A percentile compares a stretch with the other conserved stretches of the same genome.
phyloP scores from a whole-genome alignment of 53 echinoderm and acorn worm genomes.

The Hippasteria phrygiana region DNA sequence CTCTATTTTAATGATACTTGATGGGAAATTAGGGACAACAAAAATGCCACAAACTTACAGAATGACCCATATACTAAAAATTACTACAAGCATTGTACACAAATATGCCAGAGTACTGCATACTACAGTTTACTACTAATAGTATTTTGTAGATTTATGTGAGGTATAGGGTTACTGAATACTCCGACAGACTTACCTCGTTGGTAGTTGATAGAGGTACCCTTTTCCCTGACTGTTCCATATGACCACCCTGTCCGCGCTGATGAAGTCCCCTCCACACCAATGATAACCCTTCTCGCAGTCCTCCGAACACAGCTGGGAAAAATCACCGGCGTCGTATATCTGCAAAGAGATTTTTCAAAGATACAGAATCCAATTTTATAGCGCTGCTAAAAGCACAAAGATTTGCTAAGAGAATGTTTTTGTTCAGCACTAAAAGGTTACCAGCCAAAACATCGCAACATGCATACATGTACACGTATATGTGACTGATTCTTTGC shows the following conservation, averaged over 20 bases:
- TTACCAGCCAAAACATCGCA: too few relatives aligned
- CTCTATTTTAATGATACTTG: too few relatives aligned
- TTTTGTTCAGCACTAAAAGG: too few relatives aligned
- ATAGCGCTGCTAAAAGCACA: neutral
- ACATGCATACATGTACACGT: too few relatives aligned
- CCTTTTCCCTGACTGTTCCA: slow-evolving; percentile 98
- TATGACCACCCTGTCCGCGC: slow-evolving; percentile 93
- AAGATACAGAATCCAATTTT: neutral
- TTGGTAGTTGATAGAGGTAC: slow-evolving; percentile 95
- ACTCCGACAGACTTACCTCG: slow-evolving; percentile 73
- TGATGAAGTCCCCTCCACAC: slow-evolving; percentile 97
- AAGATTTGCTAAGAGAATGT: neutral
- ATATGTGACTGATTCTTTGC: too few relatives aligned
- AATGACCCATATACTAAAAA: too few relatives aligned
- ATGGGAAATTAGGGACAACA: too few relatives aligned
- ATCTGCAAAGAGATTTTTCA: slow-evolving; percentile 65
- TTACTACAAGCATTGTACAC: too few relatives aligned
- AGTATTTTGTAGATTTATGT: neutral
- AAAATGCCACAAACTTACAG: too few relatives aligned
- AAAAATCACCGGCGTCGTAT: slow-evolving; percentile 97
- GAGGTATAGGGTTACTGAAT: neutral
- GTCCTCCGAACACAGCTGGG: slow-evolving; percentile 92
- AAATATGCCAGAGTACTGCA: too few relatives aligned
- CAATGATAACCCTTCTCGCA: slow-evolving; percentile 94
- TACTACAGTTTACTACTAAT: too few relatives aligned